Conservation (phyloP, 2,113 vertebrate genomes). For the Microtus montanus region DNA sequence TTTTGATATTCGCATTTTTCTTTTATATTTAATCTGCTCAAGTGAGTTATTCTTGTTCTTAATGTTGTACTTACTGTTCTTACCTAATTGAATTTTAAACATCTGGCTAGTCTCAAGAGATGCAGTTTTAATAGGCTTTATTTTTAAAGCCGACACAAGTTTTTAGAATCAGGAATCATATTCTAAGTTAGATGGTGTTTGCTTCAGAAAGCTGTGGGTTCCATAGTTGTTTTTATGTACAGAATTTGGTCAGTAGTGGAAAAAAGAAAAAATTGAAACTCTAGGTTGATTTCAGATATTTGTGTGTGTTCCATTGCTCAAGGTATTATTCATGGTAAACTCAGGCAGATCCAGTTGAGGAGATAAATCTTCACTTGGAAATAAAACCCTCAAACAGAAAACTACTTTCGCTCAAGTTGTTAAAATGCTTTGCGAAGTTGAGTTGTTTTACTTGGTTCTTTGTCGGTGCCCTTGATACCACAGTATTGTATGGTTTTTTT, state of each 20-base stretch:
- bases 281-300: neutral
- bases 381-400: neutral
- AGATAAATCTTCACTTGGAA: constrained; percentile 32
- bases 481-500: neutral
- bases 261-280: constrained; percentile 22
- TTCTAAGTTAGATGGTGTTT: constrained; percentile 15
- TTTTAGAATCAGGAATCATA: neutral
- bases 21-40: constrained; percentile 2
- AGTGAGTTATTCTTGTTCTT: constrained; percentile 29
- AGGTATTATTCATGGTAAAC: constrained; percentile 44
- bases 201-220: constrained; percentile 29
- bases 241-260: constrained; percentile 34
- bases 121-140: constrained; percentile 11
- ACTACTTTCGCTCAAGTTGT: constrained; percentile 38
- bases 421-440: constrained; percentile 53
- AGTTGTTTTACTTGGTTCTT: constrained; percentile 9
- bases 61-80: constrained; percentile 16
- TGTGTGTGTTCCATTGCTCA: neutral
- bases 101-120: constrained; percentile 36
- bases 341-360: constrained; percentile 31
- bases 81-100: constrained; percentile 44
- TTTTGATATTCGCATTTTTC: constrained; percentile 32
- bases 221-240: constrained; percentile 30
- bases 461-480: constrained; percentile 21
- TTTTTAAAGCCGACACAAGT: constrained; percentile 42